These are phyloP conservation scores for Ophonus ardosiacus DNA, from an alignment of 2,888 invertebrate species.

Conservation along the genomic window DNA sequence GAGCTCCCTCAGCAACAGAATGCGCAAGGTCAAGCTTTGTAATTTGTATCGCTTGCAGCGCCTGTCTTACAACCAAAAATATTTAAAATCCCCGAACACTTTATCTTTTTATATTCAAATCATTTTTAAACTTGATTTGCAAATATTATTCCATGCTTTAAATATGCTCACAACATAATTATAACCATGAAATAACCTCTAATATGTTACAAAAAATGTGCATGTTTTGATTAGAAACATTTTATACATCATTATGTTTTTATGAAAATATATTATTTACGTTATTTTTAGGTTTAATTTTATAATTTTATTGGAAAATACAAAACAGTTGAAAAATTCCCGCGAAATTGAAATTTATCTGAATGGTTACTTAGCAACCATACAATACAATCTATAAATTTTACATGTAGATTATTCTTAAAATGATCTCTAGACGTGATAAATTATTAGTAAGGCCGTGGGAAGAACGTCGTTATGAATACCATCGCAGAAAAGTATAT, in stretches of 20 bases:
- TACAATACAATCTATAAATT: conserved; percentile 35
- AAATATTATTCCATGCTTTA: background rate
- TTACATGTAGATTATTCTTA: background rate
- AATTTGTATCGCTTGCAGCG: conserved; percentile 41
- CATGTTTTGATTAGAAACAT: background rate
- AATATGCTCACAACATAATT: background rate
- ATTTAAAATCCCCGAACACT: conserved; percentile 8
- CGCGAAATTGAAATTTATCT: conserved; percentile 47
- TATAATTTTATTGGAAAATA: background rate
- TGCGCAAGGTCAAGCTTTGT: conserved; percentile 60
- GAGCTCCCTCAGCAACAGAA: conserved; percentile 60
- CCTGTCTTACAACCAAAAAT: conserved; percentile 24
- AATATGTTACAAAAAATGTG: background rate
- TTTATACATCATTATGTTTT: background rate
- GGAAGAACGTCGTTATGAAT: conserved; percentile 83
- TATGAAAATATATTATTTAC: background rate
- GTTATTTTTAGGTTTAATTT: background rate
- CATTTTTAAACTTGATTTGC: background rate
- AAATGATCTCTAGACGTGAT: conserved; percentile 84
- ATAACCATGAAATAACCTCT: background rate
- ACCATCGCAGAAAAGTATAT: conserved; percentile 83
- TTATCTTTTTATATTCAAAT: conserved; percentile 15
- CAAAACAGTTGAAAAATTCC: background rate
- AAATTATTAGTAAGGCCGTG: conserved; percentile 85
- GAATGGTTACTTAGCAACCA: conserved; percentile 14